A percentile compares a stretch with the other conserved stretches of the same genome.
phyloP scores from a whole-genome alignment of 2,113 vertebrate species.

The Nycticebus coucang region DNA sequence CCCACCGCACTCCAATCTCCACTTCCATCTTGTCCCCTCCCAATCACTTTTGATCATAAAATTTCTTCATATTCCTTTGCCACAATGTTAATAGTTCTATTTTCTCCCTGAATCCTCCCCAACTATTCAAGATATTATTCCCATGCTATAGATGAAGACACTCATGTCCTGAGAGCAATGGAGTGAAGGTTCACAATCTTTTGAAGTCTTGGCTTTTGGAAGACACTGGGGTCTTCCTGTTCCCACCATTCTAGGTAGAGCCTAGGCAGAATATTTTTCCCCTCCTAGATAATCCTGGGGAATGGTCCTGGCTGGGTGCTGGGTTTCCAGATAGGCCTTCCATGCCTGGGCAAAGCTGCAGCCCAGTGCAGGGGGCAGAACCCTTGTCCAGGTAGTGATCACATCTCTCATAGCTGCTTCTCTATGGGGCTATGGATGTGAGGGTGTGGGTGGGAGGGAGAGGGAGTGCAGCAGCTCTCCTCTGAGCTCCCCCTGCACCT shows the following conservation, averaged over 20 bases:
- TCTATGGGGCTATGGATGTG: not conserved
- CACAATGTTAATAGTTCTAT: not conserved
- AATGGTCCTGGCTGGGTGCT: not conserved
- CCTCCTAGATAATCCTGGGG: not conserved
- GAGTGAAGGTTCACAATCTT: not conserved
- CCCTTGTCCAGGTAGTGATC: not conserved
- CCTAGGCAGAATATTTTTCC: not conserved
- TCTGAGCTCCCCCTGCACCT: not conserved
- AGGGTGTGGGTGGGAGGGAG: no score
- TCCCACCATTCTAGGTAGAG: not conserved
- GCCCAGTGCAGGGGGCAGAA: not conserved
- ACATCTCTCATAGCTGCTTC: accelerated
- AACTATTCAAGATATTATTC: not conserved
- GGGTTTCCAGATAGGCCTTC: not conserved
- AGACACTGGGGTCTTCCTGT: not conserved
- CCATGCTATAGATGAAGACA: not conserved
- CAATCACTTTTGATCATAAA: not conserved
- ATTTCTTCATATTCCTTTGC: not conserved
- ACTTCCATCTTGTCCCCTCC: not conserved
- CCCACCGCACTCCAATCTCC: no score
- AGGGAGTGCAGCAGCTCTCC: not conserved
- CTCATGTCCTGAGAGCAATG: not conserved
- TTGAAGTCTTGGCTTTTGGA: not conserved
- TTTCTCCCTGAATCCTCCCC: not conserved
- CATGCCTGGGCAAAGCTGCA: accelerated